Conservation (phyloP, 2,888 invertebrate species). For the Thecophora atra region DNA sequence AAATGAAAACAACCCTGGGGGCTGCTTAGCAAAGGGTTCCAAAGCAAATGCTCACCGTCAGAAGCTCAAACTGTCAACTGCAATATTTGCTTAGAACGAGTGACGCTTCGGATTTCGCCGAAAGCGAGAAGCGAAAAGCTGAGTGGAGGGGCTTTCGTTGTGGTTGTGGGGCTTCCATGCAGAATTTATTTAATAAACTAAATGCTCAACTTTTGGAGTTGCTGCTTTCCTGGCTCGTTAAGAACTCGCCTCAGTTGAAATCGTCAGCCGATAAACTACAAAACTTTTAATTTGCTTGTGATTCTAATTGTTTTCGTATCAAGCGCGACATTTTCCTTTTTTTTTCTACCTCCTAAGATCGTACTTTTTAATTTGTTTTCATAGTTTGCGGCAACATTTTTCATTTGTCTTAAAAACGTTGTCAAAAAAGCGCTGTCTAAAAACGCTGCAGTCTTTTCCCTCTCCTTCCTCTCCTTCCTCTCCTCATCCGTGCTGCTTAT, state of each 20-base stretch:
- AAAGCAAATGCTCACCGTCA: no score
- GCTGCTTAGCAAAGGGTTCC: constrained; percentile 6
- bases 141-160: not conserved
- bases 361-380: constrained; percentile 38
- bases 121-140: not conserved
- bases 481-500: not conserved
- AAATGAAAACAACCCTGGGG: constrained; percentile 31
- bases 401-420: constrained; percentile 21
- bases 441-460: not conserved
- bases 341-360: not conserved
- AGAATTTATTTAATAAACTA: constrained; percentile 6
- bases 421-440: constrained; percentile 11
- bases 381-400: constrained; percentile 43
- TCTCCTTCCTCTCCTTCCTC: not conserved
- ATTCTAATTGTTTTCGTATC: no score
- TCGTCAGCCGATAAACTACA: no score
- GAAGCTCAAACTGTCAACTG: no score
- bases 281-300: no score
- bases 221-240: no score
- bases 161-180: not conserved
- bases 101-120: no score
- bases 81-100: no score
- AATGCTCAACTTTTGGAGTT: no score
- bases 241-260: no score
- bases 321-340: not conserved